A percentile compares a stretch with the other conserved stretches of the same genome.
These are phyloP conservation scores for Mythimna loreyi DNA, from an alignment of 2,888 invertebrate species.

Conservation along the genomic window DNA sequence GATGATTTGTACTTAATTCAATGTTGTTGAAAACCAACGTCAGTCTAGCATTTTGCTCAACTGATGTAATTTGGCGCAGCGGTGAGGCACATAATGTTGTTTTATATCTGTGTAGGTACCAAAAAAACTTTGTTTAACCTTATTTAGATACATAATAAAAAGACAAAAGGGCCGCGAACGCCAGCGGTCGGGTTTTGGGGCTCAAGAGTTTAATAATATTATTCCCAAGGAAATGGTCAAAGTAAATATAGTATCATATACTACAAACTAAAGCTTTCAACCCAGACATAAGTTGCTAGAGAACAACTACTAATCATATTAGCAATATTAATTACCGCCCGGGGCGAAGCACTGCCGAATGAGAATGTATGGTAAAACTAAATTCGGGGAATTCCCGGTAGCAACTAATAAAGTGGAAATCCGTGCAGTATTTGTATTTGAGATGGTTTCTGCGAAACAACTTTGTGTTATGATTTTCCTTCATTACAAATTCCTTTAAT, in stretches of 20 bases:
- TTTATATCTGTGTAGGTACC: too few relatives aligned
- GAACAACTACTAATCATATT: conserved; percentile 89
- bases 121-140: too few relatives aligned
- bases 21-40: too few relatives aligned
- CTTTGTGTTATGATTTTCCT: conserved; percentile 34
- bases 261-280: conserved; percentile 31
- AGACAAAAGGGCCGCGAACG: too few relatives aligned
- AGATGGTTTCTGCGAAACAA: conserved; percentile 45
- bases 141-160: too few relatives aligned
- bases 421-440: conserved; percentile 52
- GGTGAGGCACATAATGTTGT: too few relatives aligned
- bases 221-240: conserved; percentile 13
- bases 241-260: conserved; percentile 21
- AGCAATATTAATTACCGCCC: conserved; percentile 87
- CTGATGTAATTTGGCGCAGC: too few relatives aligned
- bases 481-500: conserved; percentile 14
- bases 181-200: too few relatives aligned
- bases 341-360: conserved; percentile 83
- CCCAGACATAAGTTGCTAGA: conserved; percentile 71
- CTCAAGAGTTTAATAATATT: background rate
- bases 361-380: conserved; percentile 83
- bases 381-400: conserved; percentile 64
- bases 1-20: too few relatives aligned
- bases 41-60: too few relatives aligned
- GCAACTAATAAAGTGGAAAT: conserved; percentile 70